phyloP scores from a whole-genome alignment of 1,140 invertebrate species.

The Galleria mellonella region DNA sequence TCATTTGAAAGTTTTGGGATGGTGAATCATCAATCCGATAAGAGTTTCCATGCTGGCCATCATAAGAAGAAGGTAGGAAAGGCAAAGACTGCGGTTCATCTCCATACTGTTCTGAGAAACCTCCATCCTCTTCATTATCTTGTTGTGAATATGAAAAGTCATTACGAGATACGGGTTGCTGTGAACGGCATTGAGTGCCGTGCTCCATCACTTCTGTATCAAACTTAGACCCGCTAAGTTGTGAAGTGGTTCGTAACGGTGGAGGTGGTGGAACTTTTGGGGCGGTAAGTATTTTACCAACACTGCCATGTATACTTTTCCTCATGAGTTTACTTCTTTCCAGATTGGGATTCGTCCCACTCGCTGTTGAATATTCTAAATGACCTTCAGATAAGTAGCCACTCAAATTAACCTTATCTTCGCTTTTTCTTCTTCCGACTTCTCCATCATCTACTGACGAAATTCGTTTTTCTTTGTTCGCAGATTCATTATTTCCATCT shows the following conservation, averaged over 20 bases:
- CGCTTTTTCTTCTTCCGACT: conserved; percentile 77
- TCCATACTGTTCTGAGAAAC: conserved; percentile 69
- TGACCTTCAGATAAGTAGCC: conserved; percentile 92
- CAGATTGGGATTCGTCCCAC: conserved; percentile 84
- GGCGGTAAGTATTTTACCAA: conserved; percentile 84
- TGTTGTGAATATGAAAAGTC: conserved; percentile 47
- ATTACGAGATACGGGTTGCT: conserved; percentile 58
- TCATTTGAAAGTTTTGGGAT: conserved; percentile 73
- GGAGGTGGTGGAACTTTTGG: conserved; percentile 91
- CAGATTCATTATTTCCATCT: conserved; percentile 62
- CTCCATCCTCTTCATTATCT: conserved; percentile 62
- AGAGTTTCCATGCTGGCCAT: conserved; percentile 47
- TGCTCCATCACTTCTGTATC: conserved; percentile 75
- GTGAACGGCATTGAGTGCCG: conserved; percentile 72
- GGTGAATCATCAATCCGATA: conserved; percentile 42
- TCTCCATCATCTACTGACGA: conserved; percentile 84
- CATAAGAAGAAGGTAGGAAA: conserved; percentile 76
- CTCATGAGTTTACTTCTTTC: conserved; percentile 91
- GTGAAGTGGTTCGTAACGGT: conserved; percentile 89
- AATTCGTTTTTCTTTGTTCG: conserved; percentile 60
- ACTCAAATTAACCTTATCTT: conserved; percentile 78
- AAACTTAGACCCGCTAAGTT: conserved; percentile 82
- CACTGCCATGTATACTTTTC: conserved; percentile 91
- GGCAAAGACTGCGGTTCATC: conserved; percentile 80
- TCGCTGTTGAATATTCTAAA: conserved; percentile 79